Conservation (phyloP, 2,113 vertebrate genomes). For the Cariama cristata region DNA sequence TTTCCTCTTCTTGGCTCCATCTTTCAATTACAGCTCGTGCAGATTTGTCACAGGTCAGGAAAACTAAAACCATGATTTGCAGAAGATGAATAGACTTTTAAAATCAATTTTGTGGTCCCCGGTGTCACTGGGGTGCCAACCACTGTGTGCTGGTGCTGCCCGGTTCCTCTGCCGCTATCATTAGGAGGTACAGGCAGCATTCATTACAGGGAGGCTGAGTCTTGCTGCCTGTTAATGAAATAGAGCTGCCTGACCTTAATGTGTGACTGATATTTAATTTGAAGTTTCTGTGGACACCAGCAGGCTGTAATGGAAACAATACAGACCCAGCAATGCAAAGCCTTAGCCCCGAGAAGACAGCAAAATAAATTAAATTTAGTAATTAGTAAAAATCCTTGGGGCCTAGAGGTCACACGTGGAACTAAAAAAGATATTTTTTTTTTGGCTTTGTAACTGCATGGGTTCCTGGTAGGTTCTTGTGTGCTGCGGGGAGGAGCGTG, state of each 20-base stretch:
- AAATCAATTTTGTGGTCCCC: slow-evolving; percentile 19
- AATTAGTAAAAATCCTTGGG: slow-evolving; percentile 4
- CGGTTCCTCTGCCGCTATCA: background rate
- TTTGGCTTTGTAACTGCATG: background rate
- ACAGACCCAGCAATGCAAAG: background rate
- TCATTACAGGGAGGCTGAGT: slow-evolving; percentile 8
- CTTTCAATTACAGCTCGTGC: background rate
- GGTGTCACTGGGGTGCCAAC: slow-evolving; percentile 23
- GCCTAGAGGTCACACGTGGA: background rate
- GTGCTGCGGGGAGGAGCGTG: fast-evolving
- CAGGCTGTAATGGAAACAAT: background rate
- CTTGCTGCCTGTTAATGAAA: background rate
- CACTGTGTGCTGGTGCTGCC: background rate
- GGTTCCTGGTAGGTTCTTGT: background rate
- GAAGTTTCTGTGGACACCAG: slow-evolving; percentile 16
- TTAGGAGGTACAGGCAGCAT: background rate
- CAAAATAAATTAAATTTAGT: slow-evolving; percentile 10
- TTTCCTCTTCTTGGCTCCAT: background rate
- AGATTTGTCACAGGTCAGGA: slow-evolving; percentile 48
- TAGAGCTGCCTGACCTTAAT: slow-evolving; percentile 51
- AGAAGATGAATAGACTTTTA: slow-evolving; percentile 42
- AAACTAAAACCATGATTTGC: slow-evolving; percentile 1
- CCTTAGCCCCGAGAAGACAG: background rate
- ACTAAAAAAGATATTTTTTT: background rate
- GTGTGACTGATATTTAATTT: slow-evolving; percentile 47